Percentiles rank a stretch among this genome's conserved stretches.
Conservation (phyloP, 2,113 vertebrate species). For the Coptodon bakossiorum region DNA sequence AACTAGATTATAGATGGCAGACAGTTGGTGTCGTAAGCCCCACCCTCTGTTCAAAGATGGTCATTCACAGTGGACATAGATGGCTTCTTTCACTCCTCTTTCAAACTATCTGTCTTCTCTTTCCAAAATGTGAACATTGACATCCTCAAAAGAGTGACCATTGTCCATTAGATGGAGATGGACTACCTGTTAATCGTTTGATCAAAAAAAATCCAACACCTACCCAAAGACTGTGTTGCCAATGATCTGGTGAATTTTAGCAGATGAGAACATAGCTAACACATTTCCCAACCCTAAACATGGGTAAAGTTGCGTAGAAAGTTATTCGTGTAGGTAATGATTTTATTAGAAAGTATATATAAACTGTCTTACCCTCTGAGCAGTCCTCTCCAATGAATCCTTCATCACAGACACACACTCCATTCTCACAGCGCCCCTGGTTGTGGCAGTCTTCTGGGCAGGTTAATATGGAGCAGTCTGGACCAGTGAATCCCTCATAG, state of each 20-base stretch:
- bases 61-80: neutral
- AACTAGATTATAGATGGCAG: neutral
- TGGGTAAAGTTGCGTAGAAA: neutral
- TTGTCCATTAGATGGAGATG: neutral
- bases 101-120: neutral
- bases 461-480: slow-evolving; percentile 73
- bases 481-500: slow-evolving; percentile 75
- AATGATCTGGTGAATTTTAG: neutral
- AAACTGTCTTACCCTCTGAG: slow-evolving; percentile 62
- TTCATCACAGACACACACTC: slow-evolving; percentile 78
- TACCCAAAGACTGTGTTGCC: neutral
- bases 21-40: neutral
- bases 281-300: neutral
- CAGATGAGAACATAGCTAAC: neutral
- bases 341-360: neutral
- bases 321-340: neutral
- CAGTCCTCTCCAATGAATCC: slow-evolving; percentile 86
- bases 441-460: slow-evolving; percentile 79
- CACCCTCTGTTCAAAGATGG: neutral
- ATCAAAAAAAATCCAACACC: neutral
- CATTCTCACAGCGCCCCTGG: slow-evolving; percentile 77
- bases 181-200: neutral
- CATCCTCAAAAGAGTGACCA: neutral
- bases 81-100: neutral
- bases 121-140: neutral